Percentiles rank a stretch among this genome's conserved stretches.
Conservation (phyloP, 1,140 invertebrate genomes). For the Bombus consobrinus region DNA sequence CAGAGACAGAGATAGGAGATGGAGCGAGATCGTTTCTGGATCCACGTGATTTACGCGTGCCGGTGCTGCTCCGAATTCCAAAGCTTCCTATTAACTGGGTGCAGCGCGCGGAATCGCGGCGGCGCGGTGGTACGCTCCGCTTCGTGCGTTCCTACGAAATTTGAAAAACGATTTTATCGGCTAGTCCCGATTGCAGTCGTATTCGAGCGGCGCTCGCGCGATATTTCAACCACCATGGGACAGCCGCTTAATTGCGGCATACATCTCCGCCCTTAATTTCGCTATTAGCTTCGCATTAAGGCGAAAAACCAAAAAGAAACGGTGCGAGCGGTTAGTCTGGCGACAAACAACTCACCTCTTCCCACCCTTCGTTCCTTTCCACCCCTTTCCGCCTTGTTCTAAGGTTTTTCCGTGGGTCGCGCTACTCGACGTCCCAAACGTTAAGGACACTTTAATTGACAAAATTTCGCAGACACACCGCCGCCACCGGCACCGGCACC, state of each 20-base stretch:
- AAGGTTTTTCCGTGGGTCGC: not conserved
- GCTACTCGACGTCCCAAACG: not conserved
- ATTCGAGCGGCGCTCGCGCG: not conserved
- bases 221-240: constrained; percentile 33
- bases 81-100: constrained; percentile 48
- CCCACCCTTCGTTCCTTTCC: no score
- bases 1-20: not conserved
- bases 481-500: not conserved
- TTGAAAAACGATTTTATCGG: constrained; percentile 53
- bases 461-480: constrained; percentile 57
- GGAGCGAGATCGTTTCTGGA: constrained; percentile 13
- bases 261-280: constrained; percentile 39
- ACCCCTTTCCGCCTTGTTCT: not conserved
- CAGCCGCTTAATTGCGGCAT: constrained; percentile 45
- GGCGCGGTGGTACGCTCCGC: not conserved
- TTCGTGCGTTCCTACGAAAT: constrained; percentile 37
- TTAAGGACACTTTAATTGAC: constrained; percentile 64
- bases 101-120: not conserved
- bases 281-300: constrained; percentile 43
- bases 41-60: constrained; percentile 58
- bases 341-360: constrained; percentile 11
- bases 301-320: not conserved
- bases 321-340: not conserved
- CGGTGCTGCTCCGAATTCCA: constrained; percentile 46
- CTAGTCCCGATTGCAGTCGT: not conserved